These are phyloP conservation scores for Tanytarsus gracilentus DNA, from an alignment of 2,888 invertebrate species.

Conservation along the genomic window DNA sequence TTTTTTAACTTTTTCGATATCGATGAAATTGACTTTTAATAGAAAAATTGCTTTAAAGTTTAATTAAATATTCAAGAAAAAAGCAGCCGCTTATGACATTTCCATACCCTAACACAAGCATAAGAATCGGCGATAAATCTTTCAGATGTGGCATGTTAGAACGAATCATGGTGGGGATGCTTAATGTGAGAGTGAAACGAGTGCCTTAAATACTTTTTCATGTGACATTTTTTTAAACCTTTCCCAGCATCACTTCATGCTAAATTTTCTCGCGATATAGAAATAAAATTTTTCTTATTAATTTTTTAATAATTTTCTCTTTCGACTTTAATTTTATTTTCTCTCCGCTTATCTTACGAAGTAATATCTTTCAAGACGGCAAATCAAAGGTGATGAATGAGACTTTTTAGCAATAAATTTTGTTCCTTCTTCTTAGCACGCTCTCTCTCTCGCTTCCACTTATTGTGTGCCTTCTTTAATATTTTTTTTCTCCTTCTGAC, in stretches of 20 bases:
- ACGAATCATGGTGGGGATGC: no score
- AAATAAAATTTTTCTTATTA: conserved; percentile 2
- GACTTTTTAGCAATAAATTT: conserved; percentile 20
- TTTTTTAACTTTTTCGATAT: no score
- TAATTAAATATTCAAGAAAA: no score
- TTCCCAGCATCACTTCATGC: no score
- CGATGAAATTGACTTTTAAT: neutral
- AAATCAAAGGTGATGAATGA: conserved; percentile 29
- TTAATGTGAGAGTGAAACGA: no score
- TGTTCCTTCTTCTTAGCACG: neutral
- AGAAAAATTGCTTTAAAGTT: neutral
- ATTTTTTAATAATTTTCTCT: conserved; percentile 3
- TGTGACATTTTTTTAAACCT: no score
- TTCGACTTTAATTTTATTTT: neutral
- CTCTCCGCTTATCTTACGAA: neutral
- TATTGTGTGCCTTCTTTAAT: neutral
- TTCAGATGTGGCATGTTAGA: conserved; percentile 3
- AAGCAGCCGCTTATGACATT: conserved; percentile 17
- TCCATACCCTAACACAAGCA: conserved; percentile 8
- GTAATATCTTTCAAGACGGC: neutral
- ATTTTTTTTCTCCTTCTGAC: neutral
- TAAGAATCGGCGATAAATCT: conserved; percentile 19
- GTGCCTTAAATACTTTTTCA: no score
- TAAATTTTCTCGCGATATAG: neutral
- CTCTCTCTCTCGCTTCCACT: neutral